Evolutionary conservation across 2,888 invertebrate genomes (phyloP), one percentile per base, ranked within the genome.

Genomic region (Syrphus vitripennis): DNA sequence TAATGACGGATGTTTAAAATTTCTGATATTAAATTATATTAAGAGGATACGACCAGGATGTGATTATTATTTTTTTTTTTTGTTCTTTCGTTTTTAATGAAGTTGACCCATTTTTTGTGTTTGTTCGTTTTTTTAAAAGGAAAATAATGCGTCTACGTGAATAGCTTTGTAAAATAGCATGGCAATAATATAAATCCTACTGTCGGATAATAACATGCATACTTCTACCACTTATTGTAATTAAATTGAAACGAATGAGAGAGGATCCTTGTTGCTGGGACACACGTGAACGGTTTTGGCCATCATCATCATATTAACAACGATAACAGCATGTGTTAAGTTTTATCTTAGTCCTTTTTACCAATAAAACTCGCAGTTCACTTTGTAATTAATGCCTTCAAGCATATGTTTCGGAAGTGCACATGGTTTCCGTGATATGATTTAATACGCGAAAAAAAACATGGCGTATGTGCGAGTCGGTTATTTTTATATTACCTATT

Each of bases 351-450:
- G 48, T 16, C 10, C 24, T 24, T 55, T 24, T 55, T 45, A 45
- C 57, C 57, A 45, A 63, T 37, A 67, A 67, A 72, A 40, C 48
- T 48, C 31, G 29, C 57, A 48, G 37, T 79, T 57, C 59, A 40
- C 57, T 72, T 67, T 67, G 57, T 57, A 76, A 71, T 82, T 76
- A 76, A 82, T 71, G 69, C 40, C 14, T 59, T 24, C 24, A 12
- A 45, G 76, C 63, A 71, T 50, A 67, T 67, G 71, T 63, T 50
- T 72, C 70, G 57, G 65, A 59, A 57, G 70, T 57, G 55, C 75
- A 37, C 48, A 65, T 24, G 24, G 37, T 29, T 69, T n/a, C 50
- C 61, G 61, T 75, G 34, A 34, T 34, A 21, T 34, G 53, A 12
- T 57, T 21, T 9, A 7, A 31, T 59, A 21, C 4, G 26, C 19